Conservation (phyloP, 2,113 vertebrate genomes). For the Eulemur macaco region DNA sequence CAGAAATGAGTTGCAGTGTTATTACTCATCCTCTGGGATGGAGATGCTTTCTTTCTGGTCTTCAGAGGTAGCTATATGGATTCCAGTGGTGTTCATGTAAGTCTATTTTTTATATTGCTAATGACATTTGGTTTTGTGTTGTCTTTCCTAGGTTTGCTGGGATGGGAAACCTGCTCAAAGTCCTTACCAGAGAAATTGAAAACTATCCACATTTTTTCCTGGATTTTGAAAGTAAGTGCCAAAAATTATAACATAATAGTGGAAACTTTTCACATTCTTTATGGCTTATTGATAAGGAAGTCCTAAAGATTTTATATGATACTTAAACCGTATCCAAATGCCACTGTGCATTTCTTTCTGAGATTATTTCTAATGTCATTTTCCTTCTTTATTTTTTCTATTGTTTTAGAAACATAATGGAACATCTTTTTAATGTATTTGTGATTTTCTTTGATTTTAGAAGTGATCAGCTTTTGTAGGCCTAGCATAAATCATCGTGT, state of each 20-base stretch:
- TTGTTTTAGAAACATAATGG: constrained; percentile 92
- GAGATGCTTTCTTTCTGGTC: background rate
- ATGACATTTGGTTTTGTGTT: constrained; percentile 83
- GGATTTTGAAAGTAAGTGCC: constrained; percentile 99
- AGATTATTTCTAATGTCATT: constrained; percentile 75
- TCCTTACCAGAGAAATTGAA: constrained; percentile 99
- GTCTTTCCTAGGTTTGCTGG: constrained; percentile 96
- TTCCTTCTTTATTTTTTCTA: constrained; percentile 82
- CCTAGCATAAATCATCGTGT: constrained; percentile 80
- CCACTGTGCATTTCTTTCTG: constrained; percentile 71
- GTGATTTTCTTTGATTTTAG: constrained; percentile 97
- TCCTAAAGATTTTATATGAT: constrained; percentile 57
- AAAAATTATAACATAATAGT: constrained; percentile 68
- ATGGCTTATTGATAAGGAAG: constrained; percentile 72
- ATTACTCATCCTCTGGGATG: no score
- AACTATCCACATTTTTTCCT: constrained; percentile 99
- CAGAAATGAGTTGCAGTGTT: background rate
- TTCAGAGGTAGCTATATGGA: background rate
- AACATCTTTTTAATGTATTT: constrained; percentile 94
- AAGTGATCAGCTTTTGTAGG: constrained; percentile 90
- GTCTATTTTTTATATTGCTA: constrained; percentile 69
- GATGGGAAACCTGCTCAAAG: constrained; percentile 99
- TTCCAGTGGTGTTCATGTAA: background rate
- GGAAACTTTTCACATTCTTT: constrained; percentile 70
- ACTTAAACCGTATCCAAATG: constrained; percentile 57